These are phyloP conservation scores for Brachynemurus nebulosus DNA, from an alignment of 2,888 invertebrate genomes.

Conservation along the genomic window DNA sequence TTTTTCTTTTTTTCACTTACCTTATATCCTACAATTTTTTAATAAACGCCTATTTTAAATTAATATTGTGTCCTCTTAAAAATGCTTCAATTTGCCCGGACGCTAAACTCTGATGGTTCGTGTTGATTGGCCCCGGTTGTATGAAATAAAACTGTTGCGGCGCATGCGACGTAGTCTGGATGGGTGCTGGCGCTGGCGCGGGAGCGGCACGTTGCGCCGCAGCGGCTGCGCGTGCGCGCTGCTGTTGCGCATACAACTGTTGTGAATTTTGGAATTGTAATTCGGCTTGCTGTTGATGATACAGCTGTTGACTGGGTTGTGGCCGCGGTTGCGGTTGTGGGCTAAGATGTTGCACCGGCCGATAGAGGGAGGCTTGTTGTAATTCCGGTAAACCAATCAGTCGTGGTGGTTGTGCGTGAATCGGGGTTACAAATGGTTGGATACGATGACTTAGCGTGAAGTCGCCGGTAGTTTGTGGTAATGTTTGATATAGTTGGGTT, in stretches of 20 bases:
- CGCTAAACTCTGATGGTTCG: conserved; percentile 34
- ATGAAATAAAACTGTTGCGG: conserved; percentile 44
- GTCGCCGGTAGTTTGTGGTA: conserved; percentile 57
- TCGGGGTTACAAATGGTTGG: conserved; percentile 56
- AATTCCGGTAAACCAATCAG: conserved; percentile 45
- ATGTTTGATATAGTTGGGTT: conserved; percentile 59
- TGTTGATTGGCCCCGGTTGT: conserved; percentile 37
- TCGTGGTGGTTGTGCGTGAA: conserved; percentile 31
- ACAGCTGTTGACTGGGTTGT: conserved; percentile 47
- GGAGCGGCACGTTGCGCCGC: conserved; percentile 10
- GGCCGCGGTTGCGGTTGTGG: conserved; percentile 37
- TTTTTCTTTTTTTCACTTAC: too few relatives aligned
- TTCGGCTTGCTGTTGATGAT: conserved; percentile 53
- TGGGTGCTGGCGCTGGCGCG: conserved; percentile 18
- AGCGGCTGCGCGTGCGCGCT: conserved; percentile 31
- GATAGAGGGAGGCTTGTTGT: conserved; percentile 38
- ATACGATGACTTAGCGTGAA: conserved; percentile 58
- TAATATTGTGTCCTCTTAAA: conserved; percentile 56
- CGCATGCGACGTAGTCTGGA: conserved; percentile 7
- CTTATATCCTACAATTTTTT: too few relatives aligned
- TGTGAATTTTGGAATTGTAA: conserved; percentile 42
- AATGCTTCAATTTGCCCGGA: conserved; percentile 69
- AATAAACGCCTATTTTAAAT: conserved; percentile 21
- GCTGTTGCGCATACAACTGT: conserved; percentile 34
- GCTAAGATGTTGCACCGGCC: conserved; percentile 30